These are phyloP conservation scores for Melieria picta DNA, from an alignment of 2,888 invertebrate genomes.

Conservation along the genomic window DNA sequence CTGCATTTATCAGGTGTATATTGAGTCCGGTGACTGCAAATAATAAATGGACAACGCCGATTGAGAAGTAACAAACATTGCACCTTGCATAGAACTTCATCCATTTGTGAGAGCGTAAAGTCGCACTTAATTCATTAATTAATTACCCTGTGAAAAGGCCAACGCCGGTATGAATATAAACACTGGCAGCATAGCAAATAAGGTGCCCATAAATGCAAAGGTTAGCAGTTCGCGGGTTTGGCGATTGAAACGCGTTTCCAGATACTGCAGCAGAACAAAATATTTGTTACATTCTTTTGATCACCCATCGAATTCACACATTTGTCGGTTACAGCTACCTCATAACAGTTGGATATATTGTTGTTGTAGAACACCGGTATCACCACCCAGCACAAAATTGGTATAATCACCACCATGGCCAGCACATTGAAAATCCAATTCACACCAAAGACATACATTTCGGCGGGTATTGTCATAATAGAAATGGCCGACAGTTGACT, in stretches of 20 bases:
- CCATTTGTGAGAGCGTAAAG: not conserved
- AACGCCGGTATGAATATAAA: conserved; percentile 61
- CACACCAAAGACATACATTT: conserved; percentile 68
- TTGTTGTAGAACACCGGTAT: conserved; percentile 68
- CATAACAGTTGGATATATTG: conserved; percentile 67
- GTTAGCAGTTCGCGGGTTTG: conserved; percentile 57
- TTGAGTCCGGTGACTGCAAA: conserved; percentile 69
- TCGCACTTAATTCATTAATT: not conserved
- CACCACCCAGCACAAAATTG: conserved; percentile 61
- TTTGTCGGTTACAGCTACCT: conserved; percentile 56
- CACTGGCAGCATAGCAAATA: conserved; percentile 59
- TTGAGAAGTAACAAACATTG: not conserved
- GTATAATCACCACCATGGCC: conserved; percentile 61
- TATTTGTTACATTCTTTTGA: not conserved
- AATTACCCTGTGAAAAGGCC: conserved; percentile 62
- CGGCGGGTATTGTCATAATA: conserved; percentile 68
- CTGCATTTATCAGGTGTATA: conserved; percentile 68
- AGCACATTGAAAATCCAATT: conserved; percentile 65
- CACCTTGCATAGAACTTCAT: not conserved
- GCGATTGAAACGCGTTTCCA: conserved; percentile 59
- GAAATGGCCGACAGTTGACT: conserved; percentile 70
- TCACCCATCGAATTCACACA: not conserved
- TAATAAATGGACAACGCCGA: not conserved
- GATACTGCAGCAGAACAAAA: conserved; percentile 51
- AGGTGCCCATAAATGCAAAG: conserved; percentile 51